Conservation (phyloP, 2,797 vertebrate species). For the Rhinophrynus dorsalis region DNA sequence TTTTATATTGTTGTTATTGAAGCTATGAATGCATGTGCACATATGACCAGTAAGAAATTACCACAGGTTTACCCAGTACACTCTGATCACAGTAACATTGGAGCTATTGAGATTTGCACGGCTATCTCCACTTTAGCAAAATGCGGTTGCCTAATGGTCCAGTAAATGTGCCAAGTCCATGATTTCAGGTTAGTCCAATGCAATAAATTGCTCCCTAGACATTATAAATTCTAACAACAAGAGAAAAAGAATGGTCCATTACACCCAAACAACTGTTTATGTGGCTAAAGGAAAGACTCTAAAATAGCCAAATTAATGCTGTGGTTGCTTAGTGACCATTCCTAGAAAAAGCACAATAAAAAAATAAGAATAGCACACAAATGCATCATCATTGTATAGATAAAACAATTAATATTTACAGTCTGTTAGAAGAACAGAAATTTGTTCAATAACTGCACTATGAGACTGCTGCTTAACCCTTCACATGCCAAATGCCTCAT, state of each 20-base stretch:
- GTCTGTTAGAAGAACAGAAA: too few species aligned
- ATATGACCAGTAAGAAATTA: too few species aligned
- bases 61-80: background rate
- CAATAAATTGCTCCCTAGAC: slow-evolving; percentile 43
- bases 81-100: background rate
- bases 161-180: slow-evolving; percentile 44
- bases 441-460: too few species aligned
- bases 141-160: slow-evolving; percentile 39
- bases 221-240: slow-evolving; percentile 41
- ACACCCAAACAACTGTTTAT: slow-evolving; percentile 45
- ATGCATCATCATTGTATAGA: background rate
- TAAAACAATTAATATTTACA: too few species aligned
- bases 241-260: slow-evolving; percentile 38
- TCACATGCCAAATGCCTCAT: too few species aligned
- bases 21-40: too few species aligned
- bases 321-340: slow-evolving; percentile 22
- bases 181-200: slow-evolving; percentile 39
- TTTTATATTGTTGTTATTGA: background rate
- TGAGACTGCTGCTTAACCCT: too few species aligned
- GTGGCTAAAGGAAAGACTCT: slow-evolving; percentile 27
- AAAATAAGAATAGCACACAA: background rate
- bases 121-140: slow-evolving; percentile 20
- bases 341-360: slow-evolving; percentile 15
- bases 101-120: slow-evolving; percentile 10
- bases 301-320: slow-evolving; percentile 25